phyloP scores from a whole-genome alignment of 2,888 invertebrate species.

The Pyrrhia umbra region DNA sequence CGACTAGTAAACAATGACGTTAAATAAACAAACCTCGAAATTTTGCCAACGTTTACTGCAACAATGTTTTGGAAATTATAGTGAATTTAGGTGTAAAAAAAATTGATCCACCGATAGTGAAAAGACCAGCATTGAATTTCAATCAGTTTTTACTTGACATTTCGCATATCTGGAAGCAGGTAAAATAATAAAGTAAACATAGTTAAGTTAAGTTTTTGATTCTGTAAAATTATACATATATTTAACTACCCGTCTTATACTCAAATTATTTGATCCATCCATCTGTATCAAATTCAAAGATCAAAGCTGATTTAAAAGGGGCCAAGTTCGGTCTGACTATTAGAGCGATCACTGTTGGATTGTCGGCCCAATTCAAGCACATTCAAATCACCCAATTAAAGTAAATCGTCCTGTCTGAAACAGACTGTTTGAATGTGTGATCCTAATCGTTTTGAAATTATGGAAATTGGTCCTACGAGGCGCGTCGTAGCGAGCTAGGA shows the following conservation, averaged over 20 bases:
- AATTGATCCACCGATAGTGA: too few species aligned
- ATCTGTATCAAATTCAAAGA: conserved; percentile 1
- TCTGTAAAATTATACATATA: too few species aligned
- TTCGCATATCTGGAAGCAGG: too few species aligned
- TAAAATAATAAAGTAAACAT: too few species aligned
- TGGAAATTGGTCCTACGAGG: conserved; percentile 26
- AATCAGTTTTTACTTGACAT: too few species aligned
- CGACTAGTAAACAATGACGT: neutral
- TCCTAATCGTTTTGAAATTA: conserved; percentile 33
- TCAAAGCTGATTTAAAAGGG: conserved; percentile 3
- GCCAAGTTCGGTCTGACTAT: conserved; percentile 4
- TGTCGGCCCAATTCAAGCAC: conserved; percentile 5
- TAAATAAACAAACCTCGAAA: too few species aligned
- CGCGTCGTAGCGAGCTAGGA: neutral
- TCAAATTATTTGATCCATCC: neutral
- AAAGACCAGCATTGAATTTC: too few species aligned
- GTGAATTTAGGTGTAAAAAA: too few species aligned
- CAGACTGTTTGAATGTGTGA: conserved; percentile 11
- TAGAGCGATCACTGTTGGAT: conserved; percentile 1
- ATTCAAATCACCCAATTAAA: conserved; percentile 22
- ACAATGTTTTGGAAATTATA: neutral
- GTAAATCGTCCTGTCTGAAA: conserved; percentile 19
- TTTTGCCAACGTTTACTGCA: too few species aligned
- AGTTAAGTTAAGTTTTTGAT: too few species aligned
- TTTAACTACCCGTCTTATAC: too few species aligned